Base-by-base conservation (phyloP, 2,888 invertebrate species). In the Nasonovia ribisnigri region DNA sequence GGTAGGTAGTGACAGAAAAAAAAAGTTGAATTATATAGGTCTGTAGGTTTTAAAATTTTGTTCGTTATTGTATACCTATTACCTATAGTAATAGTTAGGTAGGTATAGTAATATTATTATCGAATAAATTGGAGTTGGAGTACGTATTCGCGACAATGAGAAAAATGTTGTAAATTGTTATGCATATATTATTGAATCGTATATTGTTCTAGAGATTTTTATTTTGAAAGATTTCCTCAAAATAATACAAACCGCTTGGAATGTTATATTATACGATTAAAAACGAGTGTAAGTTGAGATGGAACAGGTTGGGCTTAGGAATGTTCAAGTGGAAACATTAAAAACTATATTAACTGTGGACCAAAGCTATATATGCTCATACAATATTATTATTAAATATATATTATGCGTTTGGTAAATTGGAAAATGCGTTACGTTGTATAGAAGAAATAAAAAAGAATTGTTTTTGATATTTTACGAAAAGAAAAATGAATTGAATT, bases 271-370 rank as follows among this genome's bases (percentile, higher is more conserved):
- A 48, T 42, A 26, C 13, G 26, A 90, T 88, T 92, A 86, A 60
- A 87, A 48, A 77, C n/a, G 10, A 88, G 42, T 84, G 92, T 89
- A 89, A 93, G 88, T 84, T 46, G 57, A 89, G 84, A 89, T n/a
- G 54, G 84, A 89, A 89, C 89, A 57, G 89, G 93, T 93, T 46
- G 89, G 88, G 77, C 88, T 42, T 90, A 92, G 87, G 86, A 92
- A 92, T 87, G 91, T 91, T 57, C 57, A 46, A 91, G 91, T 86
- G 92, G 92, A 87, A 86, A 87, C 86, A 60, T 87, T 92, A 87
- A 92, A 87, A 87, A 92, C 46, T 46, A 46, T 87, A 92, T n/a
- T 43, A 90, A 67, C 60, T 67, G 46, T 46, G 46, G 57, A n/a
- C 60, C 60, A 60, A 48, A 57, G 54, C 51, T 42, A 24, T 20